Conservation (phyloP, 2,113 vertebrate genomes). For the Propithecus coquereli region DNA sequence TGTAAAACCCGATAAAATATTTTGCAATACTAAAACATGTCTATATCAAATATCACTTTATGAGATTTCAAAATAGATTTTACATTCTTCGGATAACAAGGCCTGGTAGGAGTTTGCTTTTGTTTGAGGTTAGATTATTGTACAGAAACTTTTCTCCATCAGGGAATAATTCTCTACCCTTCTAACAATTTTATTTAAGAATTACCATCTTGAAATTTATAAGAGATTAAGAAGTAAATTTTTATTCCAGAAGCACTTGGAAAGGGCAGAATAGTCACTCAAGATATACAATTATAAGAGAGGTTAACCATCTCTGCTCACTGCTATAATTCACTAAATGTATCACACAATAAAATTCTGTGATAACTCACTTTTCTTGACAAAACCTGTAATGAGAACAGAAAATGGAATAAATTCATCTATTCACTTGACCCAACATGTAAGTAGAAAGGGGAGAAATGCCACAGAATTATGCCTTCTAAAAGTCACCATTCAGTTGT, state of each 20-base stretch:
- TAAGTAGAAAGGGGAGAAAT: slow-evolving; percentile 69
- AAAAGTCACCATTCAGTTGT: slow-evolving; percentile 19
- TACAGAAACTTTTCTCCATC: slow-evolving; percentile 22
- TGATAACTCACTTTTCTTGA: slow-evolving; percentile 84
- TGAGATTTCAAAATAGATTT: neutral
- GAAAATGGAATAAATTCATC: slow-evolving; percentile 83
- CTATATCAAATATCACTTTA: neutral
- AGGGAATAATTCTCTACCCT: neutral
- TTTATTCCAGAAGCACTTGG: slow-evolving; percentile 2
- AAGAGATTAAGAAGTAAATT: slow-evolving; percentile 63
- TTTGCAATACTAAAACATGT: neutral
- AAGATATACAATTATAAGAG: slow-evolving; percentile 74
- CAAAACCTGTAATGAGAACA: slow-evolving; percentile 85
- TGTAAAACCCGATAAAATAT: neutral
- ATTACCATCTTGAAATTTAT: slow-evolving; percentile 52
- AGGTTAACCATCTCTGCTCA: slow-evolving; percentile 78
- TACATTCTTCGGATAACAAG: neutral
- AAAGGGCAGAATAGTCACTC: slow-evolving; percentile 72
- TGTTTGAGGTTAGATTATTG: neutral
- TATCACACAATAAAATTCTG: slow-evolving; percentile 78
- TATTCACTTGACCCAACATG: slow-evolving; percentile 77
- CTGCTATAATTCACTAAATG: slow-evolving; percentile 80
- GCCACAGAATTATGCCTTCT: slow-evolving; percentile 65
- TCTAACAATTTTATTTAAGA: neutral
- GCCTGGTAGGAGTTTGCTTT: neutral